A percentile compares a stretch with the other conserved stretches of the same genome.
Evolutionary conservation across 2,888 invertebrate species (phyloP).

Genomic region (Agelastica alni): DNA sequence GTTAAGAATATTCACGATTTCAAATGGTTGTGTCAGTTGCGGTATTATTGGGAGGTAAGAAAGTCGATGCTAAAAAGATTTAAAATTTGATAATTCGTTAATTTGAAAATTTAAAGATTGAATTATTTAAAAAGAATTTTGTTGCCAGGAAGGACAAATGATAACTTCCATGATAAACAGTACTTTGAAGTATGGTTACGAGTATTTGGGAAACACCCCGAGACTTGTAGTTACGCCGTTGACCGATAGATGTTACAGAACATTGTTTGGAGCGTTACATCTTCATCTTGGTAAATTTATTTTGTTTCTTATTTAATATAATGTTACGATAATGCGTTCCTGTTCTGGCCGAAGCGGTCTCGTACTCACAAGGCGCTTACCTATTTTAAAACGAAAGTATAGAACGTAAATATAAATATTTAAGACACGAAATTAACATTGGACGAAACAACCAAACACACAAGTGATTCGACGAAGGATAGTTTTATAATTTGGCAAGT

Average conservation of each 20-base stretch:
- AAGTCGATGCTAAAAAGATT: too few relatives aligned
- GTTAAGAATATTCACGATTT: conserved; percentile 80
- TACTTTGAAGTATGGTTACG: conserved; percentile 86
- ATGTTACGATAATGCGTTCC: too few relatives aligned
- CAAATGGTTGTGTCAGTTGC: conserved; percentile 85
- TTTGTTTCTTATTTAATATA: too few relatives aligned
- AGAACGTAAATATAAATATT: background rate
- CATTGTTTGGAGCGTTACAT: conserved; percentile 88
- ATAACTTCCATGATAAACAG: conserved; percentile 90
- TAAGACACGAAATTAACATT: too few relatives aligned
- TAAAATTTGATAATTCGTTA: too few relatives aligned
- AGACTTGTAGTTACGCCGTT: conserved; percentile 91
- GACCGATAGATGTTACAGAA: conserved; percentile 91
- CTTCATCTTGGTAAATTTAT: conserved; percentile 78
- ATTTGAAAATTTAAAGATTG: too few relatives aligned
- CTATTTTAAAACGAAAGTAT: background rate
- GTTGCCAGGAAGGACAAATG: conserved; percentile 61
- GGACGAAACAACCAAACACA: too few relatives aligned
- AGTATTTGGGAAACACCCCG: conserved; percentile 89
- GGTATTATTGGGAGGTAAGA: conserved; percentile 82
- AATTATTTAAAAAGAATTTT: too few relatives aligned
- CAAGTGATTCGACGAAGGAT: too few relatives aligned
- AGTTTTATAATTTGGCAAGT: too few relatives aligned
- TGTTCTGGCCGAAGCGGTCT: too few relatives aligned
- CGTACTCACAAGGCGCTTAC: too few relatives aligned